Conservation (phyloP, 1,140 invertebrate genomes). For the Drosophila funebris region DNA sequence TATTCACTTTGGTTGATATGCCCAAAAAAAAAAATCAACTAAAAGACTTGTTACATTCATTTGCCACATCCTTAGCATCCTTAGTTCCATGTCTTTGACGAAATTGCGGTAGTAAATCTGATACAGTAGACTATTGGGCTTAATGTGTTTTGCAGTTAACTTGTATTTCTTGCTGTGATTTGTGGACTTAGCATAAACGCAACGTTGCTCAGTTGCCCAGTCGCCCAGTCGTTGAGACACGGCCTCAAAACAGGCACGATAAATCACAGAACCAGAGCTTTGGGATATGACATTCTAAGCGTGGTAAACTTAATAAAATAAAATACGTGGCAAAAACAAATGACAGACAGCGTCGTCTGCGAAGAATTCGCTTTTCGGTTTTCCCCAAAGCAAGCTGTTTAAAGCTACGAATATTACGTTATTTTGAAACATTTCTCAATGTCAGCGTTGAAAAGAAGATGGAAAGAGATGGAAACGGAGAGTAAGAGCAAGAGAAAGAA, state of each 20-base stretch:
- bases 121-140: constrained; percentile 26
- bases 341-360: constrained; percentile 1
- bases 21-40: no score
- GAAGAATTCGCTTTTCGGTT: background rate
- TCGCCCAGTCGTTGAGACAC: no score
- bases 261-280: constrained; percentile 54
- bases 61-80: background rate
- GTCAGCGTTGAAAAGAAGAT: constrained; percentile 26
- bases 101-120: constrained; percentile 43
- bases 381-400: constrained; percentile 30
- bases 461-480: background rate
- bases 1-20: background rate
- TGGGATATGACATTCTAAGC: constrained; percentile 41
- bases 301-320: constrained; percentile 68
- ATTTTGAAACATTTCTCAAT: constrained; percentile 64
- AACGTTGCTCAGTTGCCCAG: constrained; percentile 29
- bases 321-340: constrained; percentile 53
- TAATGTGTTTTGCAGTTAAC: constrained; percentile 51
- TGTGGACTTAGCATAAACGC: constrained; percentile 68
- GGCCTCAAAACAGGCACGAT: constrained; percentile 56
- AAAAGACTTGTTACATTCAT: background rate
- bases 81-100: background rate
- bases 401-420: constrained; percentile 36
- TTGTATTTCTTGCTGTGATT: constrained; percentile 73
- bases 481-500: no score